Evolutionary conservation across 2,888 invertebrate genomes (phyloP).

Genomic region (Chloromyia formosa): DNA sequence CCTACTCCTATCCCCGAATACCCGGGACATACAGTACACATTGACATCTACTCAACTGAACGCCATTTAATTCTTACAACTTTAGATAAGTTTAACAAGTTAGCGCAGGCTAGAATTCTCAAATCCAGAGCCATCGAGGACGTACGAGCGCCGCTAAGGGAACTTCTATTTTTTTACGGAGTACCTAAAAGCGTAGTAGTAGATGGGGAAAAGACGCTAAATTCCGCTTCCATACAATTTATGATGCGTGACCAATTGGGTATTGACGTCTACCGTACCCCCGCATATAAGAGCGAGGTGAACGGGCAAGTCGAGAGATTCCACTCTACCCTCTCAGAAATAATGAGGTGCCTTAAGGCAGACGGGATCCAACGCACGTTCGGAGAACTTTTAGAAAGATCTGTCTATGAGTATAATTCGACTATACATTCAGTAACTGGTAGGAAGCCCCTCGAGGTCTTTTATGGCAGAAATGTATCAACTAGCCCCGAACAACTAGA

Average conservation of each 20-base stretch:
- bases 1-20: too few species aligned
- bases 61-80: too few species aligned
- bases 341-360: conserved; percentile 22
- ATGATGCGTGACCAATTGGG: not conserved
- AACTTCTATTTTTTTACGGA: too few species aligned
- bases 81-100: too few species aligned
- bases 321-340: conserved; percentile 7
- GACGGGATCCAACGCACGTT: not conserved
- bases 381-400: conserved; percentile 1
- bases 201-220: too few species aligned
- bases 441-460: not conserved
- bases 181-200: too few species aligned
- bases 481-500: not conserved
- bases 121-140: too few species aligned
- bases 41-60: too few species aligned
- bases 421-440: conserved; percentile 5
- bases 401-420: not conserved
- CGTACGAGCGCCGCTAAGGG: too few species aligned
- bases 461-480: not conserved
- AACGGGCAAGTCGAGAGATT: conserved; percentile 6
- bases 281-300: conserved; percentile 17
- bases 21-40: too few species aligned
- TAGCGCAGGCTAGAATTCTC: too few species aligned
- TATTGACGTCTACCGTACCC: not conserved
- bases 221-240: not conserved